Base-by-base conservation (phyloP, 2,888 invertebrate genomes). In the Himalopsyche anomala region DNA sequence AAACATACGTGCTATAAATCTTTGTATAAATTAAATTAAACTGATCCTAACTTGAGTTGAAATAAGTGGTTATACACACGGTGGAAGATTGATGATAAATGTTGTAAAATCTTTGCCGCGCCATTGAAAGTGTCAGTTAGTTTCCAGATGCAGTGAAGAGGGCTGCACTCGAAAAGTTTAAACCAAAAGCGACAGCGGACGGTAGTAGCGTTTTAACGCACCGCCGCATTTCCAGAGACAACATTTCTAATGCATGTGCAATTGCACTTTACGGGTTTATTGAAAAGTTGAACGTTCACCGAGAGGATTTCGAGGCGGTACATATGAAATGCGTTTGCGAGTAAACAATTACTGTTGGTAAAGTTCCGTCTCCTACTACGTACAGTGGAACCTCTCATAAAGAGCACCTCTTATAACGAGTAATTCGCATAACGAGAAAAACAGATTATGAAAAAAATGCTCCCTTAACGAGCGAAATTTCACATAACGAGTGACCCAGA, bases 261-360 rank as follows among this genome's bases (percentile, higher is more conserved):
- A 74, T 74, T 83, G 83, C 83, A 83, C 74, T 74, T 54, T 74
- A 74, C 54, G 28, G 55, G 55, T 55, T 82, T 82, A 82, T 51
- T 36, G 54, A 15, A 38, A 82, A 54, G 82, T 55, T 55, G 51
- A 54, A 82, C 19, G 82, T 51, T 82, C 19, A 17, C 51, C 19
- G 45, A 15, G 42, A 51, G 19, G 51, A 80, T 42, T 80, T 80
- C 45, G 42, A 40, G 38, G 17, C n/a, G 51, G 45, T 28, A 42
- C 74, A 74, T 74, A 74, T 42, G 42, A 51, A 42, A 84, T 84
- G 84, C 84, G 84, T 81, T 81, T n/a, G 69, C 40, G 81, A 81
- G 54, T 45, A 84, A 84, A 84, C 84, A 84, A 84, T 84, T 81
- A 84, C 80, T 28, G 36, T 62, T 45, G 84, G 62, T n/a, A 81